Base-by-base conservation (phyloP, 2,888 invertebrate species). In the Mechanitis messenoides region DNA sequence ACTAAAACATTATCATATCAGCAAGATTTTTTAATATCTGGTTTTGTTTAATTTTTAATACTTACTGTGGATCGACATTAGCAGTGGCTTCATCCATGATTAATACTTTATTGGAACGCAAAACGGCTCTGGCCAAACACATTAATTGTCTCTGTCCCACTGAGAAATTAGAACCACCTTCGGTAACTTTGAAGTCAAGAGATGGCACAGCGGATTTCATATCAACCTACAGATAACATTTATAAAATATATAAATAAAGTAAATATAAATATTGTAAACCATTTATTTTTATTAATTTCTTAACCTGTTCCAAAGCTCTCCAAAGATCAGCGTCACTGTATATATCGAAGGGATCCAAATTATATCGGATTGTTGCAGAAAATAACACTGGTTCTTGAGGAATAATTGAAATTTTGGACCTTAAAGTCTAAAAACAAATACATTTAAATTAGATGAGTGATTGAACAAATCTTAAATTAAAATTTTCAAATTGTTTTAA, bases 1-100 rank as follows among this genome's bases (percentile, higher is more conserved):
- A 42, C 11, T 2, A 42, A 42, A 42, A 9, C 6, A 42, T 42
- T 33, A 1, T 33, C 55, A 6, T 11, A 2, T 11, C 6, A 42
- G 42, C 3, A 42, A 42, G 42, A 42, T 11, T 7, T 42, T 9
- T 7, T 42, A 3, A 9, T 42, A 42, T 3, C 7, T 42, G 20
- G 20, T 20, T 20, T 20, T 20, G 20, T 20, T 20, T 42, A 1
- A 12, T 42, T 28, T 12, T 33, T 9, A 1, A 42, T 31, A 82
- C 87, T 79, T 69, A 91, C 91, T 95, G 95, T 45, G 95, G 95
- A 86, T 98, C 97, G 3, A 97, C 96, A 78, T 97, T 97, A 3
- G 97, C 97, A 0, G 97, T 97, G 3, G 97, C 97, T 87, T 98
- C 98, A 77, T 98, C 97, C 87, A 98, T 91, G 72, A 97, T 94